Percentiles rank a stretch among this genome's conserved stretches.
Conservation (phyloP, 2,113 vertebrate genomes). For the Dromas ardeola region DNA sequence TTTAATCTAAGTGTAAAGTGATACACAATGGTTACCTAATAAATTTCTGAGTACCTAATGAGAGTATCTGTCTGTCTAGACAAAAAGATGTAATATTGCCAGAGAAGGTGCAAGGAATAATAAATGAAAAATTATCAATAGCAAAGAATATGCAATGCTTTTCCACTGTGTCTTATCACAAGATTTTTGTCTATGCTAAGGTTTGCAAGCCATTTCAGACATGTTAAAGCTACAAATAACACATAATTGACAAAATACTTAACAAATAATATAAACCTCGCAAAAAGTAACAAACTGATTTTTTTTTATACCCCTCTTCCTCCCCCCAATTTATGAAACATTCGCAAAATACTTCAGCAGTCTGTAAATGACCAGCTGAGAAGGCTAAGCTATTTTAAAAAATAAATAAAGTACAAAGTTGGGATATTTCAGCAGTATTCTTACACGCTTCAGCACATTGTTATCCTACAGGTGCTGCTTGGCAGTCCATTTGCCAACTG, state of each 20-base stretch:
- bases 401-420: not conserved
- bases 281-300: not conserved
- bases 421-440: not conserved
- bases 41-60: not conserved
- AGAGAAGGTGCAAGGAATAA: not conserved
- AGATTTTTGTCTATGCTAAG: not conserved
- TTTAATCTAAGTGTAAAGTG: not conserved
- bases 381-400: not conserved
- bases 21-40: not conserved
- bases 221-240: not conserved
- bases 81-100: not conserved
- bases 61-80: not conserved
- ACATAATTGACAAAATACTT: not conserved
- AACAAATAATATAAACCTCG: not conserved
- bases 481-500: not conserved
- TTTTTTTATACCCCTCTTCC: too few relatives aligned
- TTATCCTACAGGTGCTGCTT: not conserved
- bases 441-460: not conserved
- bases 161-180: not conserved
- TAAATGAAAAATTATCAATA: not conserved
- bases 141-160: not conserved
- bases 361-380: not conserved
- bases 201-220: not conserved
- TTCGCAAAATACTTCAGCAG: not conserved
- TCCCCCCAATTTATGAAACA: not conserved